Evolutionary conservation across 2,113 vertebrate species (phyloP).

Genomic region (Rhynchomys soricoides): DNA sequence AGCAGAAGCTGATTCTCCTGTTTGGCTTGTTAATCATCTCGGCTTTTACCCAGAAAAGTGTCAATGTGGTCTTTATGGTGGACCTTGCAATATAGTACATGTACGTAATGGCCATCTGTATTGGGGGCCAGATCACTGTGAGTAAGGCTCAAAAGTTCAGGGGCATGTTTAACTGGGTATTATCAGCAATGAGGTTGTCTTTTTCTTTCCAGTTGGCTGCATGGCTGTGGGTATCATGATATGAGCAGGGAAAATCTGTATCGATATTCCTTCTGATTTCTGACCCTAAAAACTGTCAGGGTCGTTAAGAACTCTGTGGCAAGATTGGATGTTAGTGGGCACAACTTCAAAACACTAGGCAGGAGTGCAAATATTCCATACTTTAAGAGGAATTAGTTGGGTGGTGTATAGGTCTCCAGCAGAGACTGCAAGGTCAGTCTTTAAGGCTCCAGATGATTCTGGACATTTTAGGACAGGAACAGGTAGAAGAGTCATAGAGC

Average conservation of each 20-base stretch:
- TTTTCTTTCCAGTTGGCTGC: neutral
- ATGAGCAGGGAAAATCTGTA: neutral
- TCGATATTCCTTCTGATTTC: neutral
- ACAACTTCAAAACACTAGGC: too few species aligned
- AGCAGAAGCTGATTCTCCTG: neutral
- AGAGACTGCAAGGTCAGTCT: neutral
- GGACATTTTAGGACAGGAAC: too few species aligned
- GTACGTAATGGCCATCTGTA: neutral
- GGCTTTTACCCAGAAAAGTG: neutral
- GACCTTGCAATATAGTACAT: too few species aligned
- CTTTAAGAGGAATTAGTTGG: neutral
- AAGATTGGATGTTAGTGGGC: accelerated
- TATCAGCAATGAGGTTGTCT: too few species aligned
- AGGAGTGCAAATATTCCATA: neutral
- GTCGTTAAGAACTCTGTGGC: neutral
- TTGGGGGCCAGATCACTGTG: neutral
- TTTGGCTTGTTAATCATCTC: neutral
- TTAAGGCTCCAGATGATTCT: neutral
- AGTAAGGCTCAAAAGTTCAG: neutral
- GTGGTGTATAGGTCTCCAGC: neutral
- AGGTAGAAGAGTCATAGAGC: neutral
- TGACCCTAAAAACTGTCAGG: neutral
- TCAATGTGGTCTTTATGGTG: neutral
- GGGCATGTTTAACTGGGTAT: neutral
- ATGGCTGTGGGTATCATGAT: neutral